Conservation (phyloP, 2,888 invertebrate species). For the Priocnemis perturbator region DNA sequence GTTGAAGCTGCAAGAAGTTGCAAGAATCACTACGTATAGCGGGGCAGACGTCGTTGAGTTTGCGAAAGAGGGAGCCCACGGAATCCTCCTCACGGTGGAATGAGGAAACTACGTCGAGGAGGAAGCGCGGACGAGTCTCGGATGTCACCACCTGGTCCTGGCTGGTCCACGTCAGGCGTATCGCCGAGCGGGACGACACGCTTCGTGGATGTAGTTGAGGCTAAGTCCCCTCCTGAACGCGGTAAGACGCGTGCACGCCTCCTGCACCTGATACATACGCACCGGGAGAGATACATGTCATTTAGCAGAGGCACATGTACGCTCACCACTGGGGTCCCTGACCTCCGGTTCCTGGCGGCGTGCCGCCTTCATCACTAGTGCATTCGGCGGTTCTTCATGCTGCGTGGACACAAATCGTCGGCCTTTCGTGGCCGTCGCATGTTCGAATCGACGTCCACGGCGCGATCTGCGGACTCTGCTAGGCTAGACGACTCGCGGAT, state of each 20-base stretch:
- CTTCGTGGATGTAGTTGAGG: constrained; percentile 56
- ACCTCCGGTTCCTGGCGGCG: constrained; percentile 17
- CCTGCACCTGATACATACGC: constrained; percentile 20
- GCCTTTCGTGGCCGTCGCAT: no score
- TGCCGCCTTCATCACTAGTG: neutral
- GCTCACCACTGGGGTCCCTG: constrained; percentile 19
- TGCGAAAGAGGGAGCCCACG: neutral
- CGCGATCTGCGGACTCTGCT: no score
- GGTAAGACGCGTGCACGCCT: neutral
- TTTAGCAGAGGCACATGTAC: constrained; percentile 17
- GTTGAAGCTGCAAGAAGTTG: neutral
- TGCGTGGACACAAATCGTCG: no score
- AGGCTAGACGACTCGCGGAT: no score
- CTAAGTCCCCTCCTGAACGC: constrained; percentile 23
- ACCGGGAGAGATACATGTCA: constrained; percentile 19
- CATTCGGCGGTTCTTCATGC: no score
- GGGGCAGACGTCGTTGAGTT: neutral
- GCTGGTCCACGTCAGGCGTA: constrained; percentile 60
- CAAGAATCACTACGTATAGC: neutral
- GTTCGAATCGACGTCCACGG: no score
- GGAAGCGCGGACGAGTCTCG: constrained; percentile 54
- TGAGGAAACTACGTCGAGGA: constrained; percentile 58
- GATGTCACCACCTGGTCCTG: constrained; percentile 62
- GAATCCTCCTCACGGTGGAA: constrained; percentile 48
- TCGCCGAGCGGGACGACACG: constrained; percentile 64